A percentile compares a stretch with the other conserved stretches of the same genome.
These are phyloP conservation scores for Monochamus saltuarius DNA, from an alignment of 1,140 invertebrate genomes.

Conservation along the genomic window DNA sequence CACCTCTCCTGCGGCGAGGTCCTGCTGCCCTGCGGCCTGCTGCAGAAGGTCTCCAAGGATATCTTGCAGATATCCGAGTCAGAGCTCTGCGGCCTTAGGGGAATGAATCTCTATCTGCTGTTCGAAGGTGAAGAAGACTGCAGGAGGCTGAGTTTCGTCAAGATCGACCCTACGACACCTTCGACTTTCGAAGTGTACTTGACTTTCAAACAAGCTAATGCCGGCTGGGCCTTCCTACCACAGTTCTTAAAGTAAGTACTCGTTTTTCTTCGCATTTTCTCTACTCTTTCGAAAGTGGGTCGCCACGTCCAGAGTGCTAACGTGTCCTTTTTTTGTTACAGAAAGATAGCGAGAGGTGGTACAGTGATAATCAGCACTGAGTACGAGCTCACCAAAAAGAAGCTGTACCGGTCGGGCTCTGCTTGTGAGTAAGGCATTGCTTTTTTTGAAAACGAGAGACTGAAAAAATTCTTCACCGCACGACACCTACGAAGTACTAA, in stretches of 20 bases:
- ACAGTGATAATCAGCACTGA: constrained; percentile 47
- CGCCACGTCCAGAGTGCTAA: too few relatives aligned
- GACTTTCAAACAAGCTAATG: constrained; percentile 78
- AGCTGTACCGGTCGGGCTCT: constrained; percentile 42
- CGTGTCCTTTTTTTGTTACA: constrained; percentile 35
- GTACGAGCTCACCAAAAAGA: constrained; percentile 45
- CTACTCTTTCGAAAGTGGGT: too few relatives aligned
- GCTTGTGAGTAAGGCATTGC: background rate
- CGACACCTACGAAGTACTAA: too few relatives aligned
- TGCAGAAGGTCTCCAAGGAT: constrained; percentile 71
- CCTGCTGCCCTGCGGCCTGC: constrained; percentile 75
- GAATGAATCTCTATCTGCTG: constrained; percentile 74
- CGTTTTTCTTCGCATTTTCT: too few relatives aligned
- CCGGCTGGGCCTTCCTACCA: constrained; percentile 80
- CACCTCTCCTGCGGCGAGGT: constrained; percentile 74
- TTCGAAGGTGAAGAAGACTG: constrained; percentile 71
- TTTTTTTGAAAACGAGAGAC: too few relatives aligned
- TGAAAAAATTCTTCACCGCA: too few relatives aligned
- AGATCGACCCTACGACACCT: constrained; percentile 78
- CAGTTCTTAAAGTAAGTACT: constrained; percentile 80
- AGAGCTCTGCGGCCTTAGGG: constrained; percentile 80
- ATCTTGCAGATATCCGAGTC: constrained; percentile 76
- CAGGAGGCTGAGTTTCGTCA: constrained; percentile 64
- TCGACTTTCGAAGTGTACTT: constrained; percentile 84
- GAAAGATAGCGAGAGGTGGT: constrained; percentile 48